Percentiles rank a stretch among this genome's conserved stretches.
These are phyloP conservation scores for Nomada ferruginata DNA, from an alignment of 2,888 invertebrate species.

Conservation along the genomic window DNA sequence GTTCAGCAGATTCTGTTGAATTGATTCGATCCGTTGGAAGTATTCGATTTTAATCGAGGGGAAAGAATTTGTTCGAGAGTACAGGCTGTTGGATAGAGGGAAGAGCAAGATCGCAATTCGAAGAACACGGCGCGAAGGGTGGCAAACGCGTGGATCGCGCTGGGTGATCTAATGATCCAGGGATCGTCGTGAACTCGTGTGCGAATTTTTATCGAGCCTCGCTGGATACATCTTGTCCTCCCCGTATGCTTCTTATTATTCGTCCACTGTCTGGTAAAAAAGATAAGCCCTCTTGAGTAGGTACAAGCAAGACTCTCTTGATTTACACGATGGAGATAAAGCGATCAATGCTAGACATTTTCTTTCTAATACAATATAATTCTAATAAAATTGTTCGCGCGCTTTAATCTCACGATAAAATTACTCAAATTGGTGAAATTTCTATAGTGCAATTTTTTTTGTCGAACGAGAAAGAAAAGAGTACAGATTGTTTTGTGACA, in stretches of 20 bases:
- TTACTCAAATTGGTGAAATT: no score
- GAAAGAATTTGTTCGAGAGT: not conserved
- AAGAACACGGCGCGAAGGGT: not conserved
- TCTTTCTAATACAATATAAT: no score
- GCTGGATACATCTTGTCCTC: conserved; percentile 27
- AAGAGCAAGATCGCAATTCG: conserved; percentile 15
- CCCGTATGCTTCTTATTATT: conserved; percentile 64
- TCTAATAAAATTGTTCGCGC: no score
- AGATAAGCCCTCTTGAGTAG: conserved; percentile 33
- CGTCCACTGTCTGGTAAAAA: conserved; percentile 51
- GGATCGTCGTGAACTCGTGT: conserved; percentile 57
- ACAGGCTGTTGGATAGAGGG: no score
- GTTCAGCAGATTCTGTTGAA: no score
- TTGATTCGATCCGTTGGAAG: no score
- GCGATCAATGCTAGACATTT: no score
- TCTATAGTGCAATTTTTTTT: no score
- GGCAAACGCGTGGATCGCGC: conserved; percentile 40
- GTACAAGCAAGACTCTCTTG: conserved; percentile 33
- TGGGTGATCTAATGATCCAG: conserved; percentile 51
- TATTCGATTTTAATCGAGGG: no score
- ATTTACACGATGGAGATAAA: conserved; percentile 17
- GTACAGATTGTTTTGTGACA: no score
- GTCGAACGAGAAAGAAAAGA: no score
- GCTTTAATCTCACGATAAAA: no score
- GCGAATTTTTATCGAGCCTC: conserved; percentile 46